Conservation (phyloP, 2,113 vertebrate genomes). For the Corvus moneduloides region DNA sequence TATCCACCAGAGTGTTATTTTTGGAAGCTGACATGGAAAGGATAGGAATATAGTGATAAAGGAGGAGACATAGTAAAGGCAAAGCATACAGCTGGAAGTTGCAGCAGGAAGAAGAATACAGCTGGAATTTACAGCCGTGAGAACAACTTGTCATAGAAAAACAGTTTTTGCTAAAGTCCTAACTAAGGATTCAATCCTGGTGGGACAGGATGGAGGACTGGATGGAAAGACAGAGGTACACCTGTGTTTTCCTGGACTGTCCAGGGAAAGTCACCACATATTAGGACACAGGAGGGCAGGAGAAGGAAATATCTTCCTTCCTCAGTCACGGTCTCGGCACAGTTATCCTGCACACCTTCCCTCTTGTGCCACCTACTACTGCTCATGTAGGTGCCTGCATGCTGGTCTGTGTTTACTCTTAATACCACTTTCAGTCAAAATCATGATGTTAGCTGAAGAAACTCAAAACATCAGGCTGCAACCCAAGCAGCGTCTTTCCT, state of each 20-base stretch:
- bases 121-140: neutral
- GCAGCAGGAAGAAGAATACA: neutral
- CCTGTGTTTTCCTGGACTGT: neutral
- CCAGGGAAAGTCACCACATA: neutral
- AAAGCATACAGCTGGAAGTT: neutral
- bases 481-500: neutral
- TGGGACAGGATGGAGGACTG: neutral
- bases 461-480: neutral
- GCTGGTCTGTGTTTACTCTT: neutral
- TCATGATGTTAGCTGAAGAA: neutral
- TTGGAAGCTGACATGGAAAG: neutral
- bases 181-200: neutral
- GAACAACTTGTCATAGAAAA: neutral
- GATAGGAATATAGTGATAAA: neutral
- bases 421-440: neutral
- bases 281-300: neutral
- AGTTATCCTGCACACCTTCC: neutral
- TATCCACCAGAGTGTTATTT: neutral
- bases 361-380: neutral
- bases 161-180: neutral
- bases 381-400: neutral
- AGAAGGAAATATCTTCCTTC: neutral
- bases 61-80: neutral
- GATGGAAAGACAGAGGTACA: neutral
- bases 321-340: neutral